Evolutionary conservation across 2,888 invertebrate genomes (phyloP).

Genomic region (Cheilosia scutellata): DNA sequence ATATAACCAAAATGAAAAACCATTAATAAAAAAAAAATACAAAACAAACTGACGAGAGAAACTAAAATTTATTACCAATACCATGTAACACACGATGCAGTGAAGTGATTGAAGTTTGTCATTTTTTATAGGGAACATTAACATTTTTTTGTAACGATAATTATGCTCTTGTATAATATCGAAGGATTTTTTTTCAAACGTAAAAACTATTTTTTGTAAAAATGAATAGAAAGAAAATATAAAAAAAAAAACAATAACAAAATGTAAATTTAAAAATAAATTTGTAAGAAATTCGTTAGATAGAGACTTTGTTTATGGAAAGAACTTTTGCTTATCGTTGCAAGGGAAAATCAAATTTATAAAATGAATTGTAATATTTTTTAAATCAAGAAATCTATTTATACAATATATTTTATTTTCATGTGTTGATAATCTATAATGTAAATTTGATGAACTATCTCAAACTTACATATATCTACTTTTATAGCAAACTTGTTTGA

Average conservation of each 20-base stretch:
- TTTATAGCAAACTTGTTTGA: no score
- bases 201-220: constrained; percentile 55
- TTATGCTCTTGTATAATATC: constrained; percentile 54
- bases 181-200: constrained; percentile 30
- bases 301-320: constrained; percentile 38
- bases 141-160: constrained; percentile 39
- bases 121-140: constrained; percentile 54
- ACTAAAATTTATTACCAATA: constrained; percentile 25
- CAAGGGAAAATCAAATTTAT: background rate
- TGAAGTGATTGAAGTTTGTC: constrained; percentile 47
- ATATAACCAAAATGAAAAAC: constrained; percentile 57
- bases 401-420: background rate
- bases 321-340: constrained; percentile 18
- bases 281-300: constrained; percentile 40
- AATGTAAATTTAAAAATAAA: constrained; percentile 15
- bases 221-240: constrained; percentile 20
- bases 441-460: no score
- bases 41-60: constrained; percentile 30
- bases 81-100: constrained; percentile 23
- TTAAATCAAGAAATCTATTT: constrained; percentile 4
- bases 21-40: constrained; percentile 11
- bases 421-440: no score
- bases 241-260: constrained; percentile 6
- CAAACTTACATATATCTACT: no score
- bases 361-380: constrained; percentile 1